These are phyloP conservation scores for Poecilia velifera DNA, from an alignment of 2,797 vertebrate species.

Conservation along the genomic window DNA sequence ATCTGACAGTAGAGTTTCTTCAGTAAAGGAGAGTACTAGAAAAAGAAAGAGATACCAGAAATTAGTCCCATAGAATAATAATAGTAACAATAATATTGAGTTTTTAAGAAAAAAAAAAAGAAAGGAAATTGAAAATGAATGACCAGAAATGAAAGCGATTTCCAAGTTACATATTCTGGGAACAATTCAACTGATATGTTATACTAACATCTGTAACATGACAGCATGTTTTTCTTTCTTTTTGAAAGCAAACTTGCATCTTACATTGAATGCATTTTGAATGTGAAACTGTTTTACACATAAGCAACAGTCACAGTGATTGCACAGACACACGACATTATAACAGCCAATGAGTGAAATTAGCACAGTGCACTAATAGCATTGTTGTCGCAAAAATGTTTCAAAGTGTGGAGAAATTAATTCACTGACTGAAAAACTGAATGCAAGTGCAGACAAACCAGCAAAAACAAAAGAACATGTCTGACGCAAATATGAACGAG, in stretches of 20 bases:
- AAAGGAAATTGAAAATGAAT: neutral
- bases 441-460: neutral
- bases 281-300: neutral
- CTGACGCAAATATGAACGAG: neutral
- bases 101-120: neutral
- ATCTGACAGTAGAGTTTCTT: constrained; percentile 99
- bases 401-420: neutral
- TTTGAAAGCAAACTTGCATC: neutral
- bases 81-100: neutral
- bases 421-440: neutral
- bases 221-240: neutral
- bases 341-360: neutral
- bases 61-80: neutral
- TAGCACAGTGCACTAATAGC: neutral
- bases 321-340: neutral
- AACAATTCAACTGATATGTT: neutral
- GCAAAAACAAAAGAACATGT: neutral
- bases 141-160: neutral
- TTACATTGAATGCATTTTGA: neutral
- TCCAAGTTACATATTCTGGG: neutral
- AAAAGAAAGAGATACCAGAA: constrained; percentile 30
- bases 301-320: neutral
- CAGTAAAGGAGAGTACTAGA: constrained; percentile 94
- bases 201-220: neutral
- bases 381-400: neutral